Evolutionary conservation across 2,888 invertebrate species (phyloP).

Genomic region (Tenodera sinensis): DNA sequence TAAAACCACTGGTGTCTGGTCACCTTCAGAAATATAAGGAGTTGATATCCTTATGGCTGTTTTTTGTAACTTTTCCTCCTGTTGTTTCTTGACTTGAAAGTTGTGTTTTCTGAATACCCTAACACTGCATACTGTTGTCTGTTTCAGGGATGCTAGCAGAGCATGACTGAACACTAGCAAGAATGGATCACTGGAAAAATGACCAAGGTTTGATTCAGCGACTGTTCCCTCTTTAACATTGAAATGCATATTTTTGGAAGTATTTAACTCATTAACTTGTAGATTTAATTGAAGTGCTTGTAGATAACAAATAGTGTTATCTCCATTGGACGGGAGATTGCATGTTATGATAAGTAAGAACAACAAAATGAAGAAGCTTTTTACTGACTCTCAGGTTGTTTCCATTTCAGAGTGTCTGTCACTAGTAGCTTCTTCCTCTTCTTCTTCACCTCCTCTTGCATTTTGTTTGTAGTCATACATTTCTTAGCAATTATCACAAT

Average conservation of each 20-base stretch:
- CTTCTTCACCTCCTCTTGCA: not conserved
- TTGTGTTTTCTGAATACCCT: no score
- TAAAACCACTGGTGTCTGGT: no score
- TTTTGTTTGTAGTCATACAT: not conserved
- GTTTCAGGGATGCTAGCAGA: not conserved
- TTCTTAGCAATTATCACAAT: constrained; percentile 1
- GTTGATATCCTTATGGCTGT: no score
- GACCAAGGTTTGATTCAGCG: not conserved
- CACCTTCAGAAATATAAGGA: no score
- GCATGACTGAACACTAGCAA: not conserved
- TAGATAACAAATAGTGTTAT: not conserved
- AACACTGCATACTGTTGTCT: not conserved
- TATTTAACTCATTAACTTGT: not conserved
- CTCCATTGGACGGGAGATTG: not conserved
- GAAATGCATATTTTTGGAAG: not conserved
- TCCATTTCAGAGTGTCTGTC: not conserved
- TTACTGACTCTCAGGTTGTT: not conserved
- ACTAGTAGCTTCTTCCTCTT: not conserved
- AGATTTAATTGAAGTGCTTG: not conserved
- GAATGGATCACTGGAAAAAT: not conserved
- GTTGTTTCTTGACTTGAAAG: no score
- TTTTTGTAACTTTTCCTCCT: no score
- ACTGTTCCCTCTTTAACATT: not conserved
- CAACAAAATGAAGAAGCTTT: no score
- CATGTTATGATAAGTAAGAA: not conserved